These are phyloP conservation scores for Chloroceryle aenea DNA, from an alignment of 2,113 vertebrate species.

Conservation along the genomic window DNA sequence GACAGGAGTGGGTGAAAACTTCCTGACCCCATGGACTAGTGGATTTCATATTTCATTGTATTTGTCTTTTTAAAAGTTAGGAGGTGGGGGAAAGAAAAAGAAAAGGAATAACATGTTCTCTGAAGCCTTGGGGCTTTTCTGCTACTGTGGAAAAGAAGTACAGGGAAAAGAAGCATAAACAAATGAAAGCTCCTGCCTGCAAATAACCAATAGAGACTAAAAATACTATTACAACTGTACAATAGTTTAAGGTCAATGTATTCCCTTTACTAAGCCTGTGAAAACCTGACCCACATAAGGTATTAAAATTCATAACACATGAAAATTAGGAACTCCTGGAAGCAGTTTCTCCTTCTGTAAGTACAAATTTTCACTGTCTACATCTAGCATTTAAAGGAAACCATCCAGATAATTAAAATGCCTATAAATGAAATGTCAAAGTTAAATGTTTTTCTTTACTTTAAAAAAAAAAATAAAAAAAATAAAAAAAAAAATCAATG, in stretches of 20 bases:
- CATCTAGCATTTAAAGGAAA: slow-evolving; percentile 81
- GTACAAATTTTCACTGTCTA: slow-evolving; percentile 76
- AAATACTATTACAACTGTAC: slow-evolving; percentile 65
- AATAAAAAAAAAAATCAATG: too few relatives aligned
- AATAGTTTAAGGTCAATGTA: slow-evolving; percentile 77
- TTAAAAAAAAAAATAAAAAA: too few relatives aligned
- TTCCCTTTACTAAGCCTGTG: slow-evolving; percentile 63
- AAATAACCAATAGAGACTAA: slow-evolving; percentile 73
- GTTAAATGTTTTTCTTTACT: slow-evolving; percentile 79
- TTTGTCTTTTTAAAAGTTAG: slow-evolving; percentile 48
- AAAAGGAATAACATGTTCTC: slow-evolving; percentile 26
- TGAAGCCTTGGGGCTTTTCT: slow-evolving; percentile 65
- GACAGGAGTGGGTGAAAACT: slow-evolving; percentile 50
- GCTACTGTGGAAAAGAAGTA: neutral
- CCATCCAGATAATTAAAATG: slow-evolving; percentile 82
- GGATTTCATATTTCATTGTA: slow-evolving; percentile 20
- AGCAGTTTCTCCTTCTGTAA: slow-evolving; percentile 74
- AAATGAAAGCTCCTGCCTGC: slow-evolving; percentile 54
- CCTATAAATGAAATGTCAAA: slow-evolving; percentile 81
- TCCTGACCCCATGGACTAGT: slow-evolving; percentile 39
- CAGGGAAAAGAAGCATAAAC: slow-evolving; percentile 56
- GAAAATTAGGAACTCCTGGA: slow-evolving; percentile 79
- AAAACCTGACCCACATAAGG: slow-evolving; percentile 66
- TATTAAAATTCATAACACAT: slow-evolving; percentile 82
- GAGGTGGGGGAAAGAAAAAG: neutral